Evolutionary conservation across 2,888 invertebrate genomes (phyloP).

Genomic region (Harpagoxenus sublaevis): DNA sequence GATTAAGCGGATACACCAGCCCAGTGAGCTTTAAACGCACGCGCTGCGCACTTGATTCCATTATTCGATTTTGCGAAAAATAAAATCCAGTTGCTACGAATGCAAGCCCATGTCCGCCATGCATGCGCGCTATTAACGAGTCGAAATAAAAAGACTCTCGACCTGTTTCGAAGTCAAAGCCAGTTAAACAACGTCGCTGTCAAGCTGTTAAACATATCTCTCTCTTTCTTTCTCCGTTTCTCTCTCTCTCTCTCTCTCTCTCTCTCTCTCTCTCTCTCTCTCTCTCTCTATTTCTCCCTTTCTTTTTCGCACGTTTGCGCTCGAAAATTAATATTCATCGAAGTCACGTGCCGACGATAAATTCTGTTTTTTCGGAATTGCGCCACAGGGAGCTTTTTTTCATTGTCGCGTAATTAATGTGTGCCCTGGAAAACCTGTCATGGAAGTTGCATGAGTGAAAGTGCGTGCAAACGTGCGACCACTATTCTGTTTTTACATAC

Average conservation of each 20-base stretch:
- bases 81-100: constrained; percentile 4
- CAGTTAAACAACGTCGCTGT: constrained; percentile 27
- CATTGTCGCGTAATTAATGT: constrained; percentile 50
- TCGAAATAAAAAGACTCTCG: constrained; percentile 19
- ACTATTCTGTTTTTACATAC: constrained; percentile 3
- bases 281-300: not conserved
- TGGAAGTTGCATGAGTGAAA: constrained; percentile 36
- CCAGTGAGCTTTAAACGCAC: constrained; percentile 53
- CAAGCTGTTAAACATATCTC: constrained; percentile 24
- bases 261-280: not conserved
- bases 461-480: constrained; percentile 2
- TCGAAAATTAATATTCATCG: constrained; percentile 48
- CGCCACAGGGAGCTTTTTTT: constrained; percentile 49
- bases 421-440: constrained; percentile 34
- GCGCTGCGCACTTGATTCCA: constrained; percentile 10
- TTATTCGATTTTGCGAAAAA: constrained; percentile 33
- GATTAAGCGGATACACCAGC: constrained; percentile 57
- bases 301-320: not conserved
- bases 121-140: not conserved
- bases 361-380: constrained; percentile 35
- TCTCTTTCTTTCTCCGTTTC: not conserved
- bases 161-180: constrained; percentile 16
- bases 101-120: not conserved
- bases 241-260: not conserved
- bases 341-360: constrained; percentile 39